Base-by-base conservation (phyloP, 2,888 invertebrate genomes). In the Sussaba pulchella region DNA sequence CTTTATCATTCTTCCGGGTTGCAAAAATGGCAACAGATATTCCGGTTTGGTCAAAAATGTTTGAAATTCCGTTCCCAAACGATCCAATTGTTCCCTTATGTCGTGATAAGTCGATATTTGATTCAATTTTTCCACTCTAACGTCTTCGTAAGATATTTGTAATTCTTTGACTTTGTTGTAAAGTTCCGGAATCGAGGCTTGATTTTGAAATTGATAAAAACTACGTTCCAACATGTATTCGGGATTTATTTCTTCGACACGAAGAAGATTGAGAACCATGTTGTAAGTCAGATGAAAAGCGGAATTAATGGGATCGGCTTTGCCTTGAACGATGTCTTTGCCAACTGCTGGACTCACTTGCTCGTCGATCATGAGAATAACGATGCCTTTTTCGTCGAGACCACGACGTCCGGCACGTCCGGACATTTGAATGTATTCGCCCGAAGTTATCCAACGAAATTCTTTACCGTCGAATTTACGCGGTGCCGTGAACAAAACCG, bases 341-440 rank as follows among this genome's bases (percentile, higher is more conserved):
- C 96, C 96, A 2, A 95, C 94, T 0, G 94, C 93, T 0, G 96
- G 96, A 24, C 97, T 97, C 83, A 99, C 97, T 92, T 98, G 98
- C 93, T 99, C 98, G 92, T 99, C 99, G 17, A 99, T 96, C 98
- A 99, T 99, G 54, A 99, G 94, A 85, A 99, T 99, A 6, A 99
- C 99, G 75, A 99, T 98, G 83, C 97, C 98, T 92, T 98, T 97
- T 92, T 99, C 99, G 92, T 99, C 99, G 59, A 99, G 93, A 75
- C 99, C 99, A 92, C 99, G 95, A 72, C 99, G 95, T 1, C 99
- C 99, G 0, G 99, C 99, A 83, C 99, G 95, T 0, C 99, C 99
- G 10, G 99, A 98, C 99, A 99, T 99, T 93, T 99, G 99, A 85
- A 99, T 99, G 90, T 99, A 99, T 93, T 99, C 99, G 6, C 99